Evolutionary conservation across 2,888 invertebrate species (phyloP), one percentile per base, ranked within the genome.

Genomic region (Celastrina argiolus): DNA sequence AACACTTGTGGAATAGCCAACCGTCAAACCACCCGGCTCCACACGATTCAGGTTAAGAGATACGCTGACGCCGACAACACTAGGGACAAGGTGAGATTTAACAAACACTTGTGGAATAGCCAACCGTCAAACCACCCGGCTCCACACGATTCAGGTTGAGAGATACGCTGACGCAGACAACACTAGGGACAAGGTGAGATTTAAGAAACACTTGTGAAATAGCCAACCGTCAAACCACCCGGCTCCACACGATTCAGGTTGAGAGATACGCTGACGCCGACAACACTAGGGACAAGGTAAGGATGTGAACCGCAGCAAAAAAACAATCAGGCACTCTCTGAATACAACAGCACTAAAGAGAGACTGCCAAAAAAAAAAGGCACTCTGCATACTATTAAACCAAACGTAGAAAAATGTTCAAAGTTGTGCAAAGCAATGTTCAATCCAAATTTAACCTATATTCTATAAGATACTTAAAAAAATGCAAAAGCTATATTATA

Each of bases 141-240:
- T 92, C 0, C 88, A 90, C 70, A 90, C 85, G 67, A 85, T 85
- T 56, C 79, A 92, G 26, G 87, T 91, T 0, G 87, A 92, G 16
- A 74, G 82, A 6, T 92, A 91, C 69, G 82, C 83, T n/a, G 85
- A 85, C 42, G 82, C 81, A 0, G 85, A 86, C 41, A 85, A 81
- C 64, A 76, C 74, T 8, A 80, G 81, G 66, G 84, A 85, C 45
- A 88, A 85, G 84, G 89, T 87, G 63, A 61, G 36, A n/a, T n/a
- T n/a, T n/a, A n/a, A n/a, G n/a, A n/a, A n/a, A 81, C 81, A 0
- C 89, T 85, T 0, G 84, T 89, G 0, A 89, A 87, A 0, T 84
- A 84, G 63, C 85, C 85, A 22, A 90, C 91, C 14, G 82, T 92
- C 39, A 88, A 87, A 68, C 79, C 6, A 88, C 88, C 0, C 69